These are phyloP conservation scores for Periplaneta americana DNA, from an alignment of 1,140 invertebrate genomes.

Conservation along the genomic window DNA sequence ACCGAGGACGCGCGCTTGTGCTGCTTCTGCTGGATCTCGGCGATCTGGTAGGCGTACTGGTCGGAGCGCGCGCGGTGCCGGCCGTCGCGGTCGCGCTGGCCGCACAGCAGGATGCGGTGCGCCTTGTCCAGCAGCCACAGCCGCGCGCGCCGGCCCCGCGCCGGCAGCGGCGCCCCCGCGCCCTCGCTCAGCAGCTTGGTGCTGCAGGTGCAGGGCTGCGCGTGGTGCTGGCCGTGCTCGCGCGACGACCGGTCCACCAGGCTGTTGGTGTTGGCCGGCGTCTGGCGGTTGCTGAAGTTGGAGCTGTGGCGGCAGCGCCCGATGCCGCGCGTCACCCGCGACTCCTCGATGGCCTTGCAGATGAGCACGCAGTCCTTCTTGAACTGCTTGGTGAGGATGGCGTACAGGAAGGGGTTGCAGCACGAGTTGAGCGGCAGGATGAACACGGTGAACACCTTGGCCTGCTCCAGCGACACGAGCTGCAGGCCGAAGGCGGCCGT, in stretches of 20 bases:
- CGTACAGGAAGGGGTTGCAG: conserved; percentile 95
- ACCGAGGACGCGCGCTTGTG: conserved; percentile 73
- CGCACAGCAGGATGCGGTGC: conserved; percentile 36
- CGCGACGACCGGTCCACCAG: conserved; percentile 70
- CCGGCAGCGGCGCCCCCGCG: conserved; percentile 21
- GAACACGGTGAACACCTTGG: conserved; percentile 96
- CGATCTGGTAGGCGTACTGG: conserved; percentile 74
- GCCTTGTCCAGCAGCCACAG: conserved; percentile 44
- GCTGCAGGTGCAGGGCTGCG: conserved; percentile 63
- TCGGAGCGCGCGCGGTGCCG: conserved; percentile 42
- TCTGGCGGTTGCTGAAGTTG: conserved; percentile 84
- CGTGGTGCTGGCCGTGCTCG: conserved; percentile 50
- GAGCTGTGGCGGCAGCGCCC: conserved; percentile 79
- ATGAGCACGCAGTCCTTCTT: conserved; percentile 96
- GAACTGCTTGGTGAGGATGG: conserved; percentile 95
- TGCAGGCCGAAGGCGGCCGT: conserved; percentile 87
- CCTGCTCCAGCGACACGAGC: conserved; percentile 88
- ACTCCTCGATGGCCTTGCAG: conserved; percentile 91
- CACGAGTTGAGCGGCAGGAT: conserved; percentile 92
- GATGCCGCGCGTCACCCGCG: conserved; percentile 79
- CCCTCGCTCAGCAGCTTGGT: conserved; percentile 46
- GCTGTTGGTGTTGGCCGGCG: conserved; percentile 82
- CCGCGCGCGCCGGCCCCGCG: conserved; percentile 21
- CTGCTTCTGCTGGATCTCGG: conserved; percentile 68
- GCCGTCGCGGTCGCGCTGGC: conserved; percentile 23